Base-by-base conservation (phyloP, 2,888 invertebrate genomes). In the Orchesella flavescens region DNA sequence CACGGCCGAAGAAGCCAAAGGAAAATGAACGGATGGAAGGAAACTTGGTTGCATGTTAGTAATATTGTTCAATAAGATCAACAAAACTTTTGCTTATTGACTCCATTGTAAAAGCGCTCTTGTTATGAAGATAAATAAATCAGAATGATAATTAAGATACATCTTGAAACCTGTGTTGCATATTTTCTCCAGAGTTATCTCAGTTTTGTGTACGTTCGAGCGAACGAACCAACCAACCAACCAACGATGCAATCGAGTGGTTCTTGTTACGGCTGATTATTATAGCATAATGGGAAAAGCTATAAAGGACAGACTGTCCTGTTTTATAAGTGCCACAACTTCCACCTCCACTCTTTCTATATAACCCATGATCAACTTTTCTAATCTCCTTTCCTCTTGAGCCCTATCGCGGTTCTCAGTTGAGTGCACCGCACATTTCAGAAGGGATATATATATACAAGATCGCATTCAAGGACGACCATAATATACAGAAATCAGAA, bases 131-230 rank as follows among this genome's bases (percentile, higher is more conserved):
- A 43, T 55, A 57, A 76, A 69, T 69, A 77, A 77, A 77, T 77
- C 77, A 77, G 69, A 57, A 69, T 77, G 59, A 69, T 69, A 77
- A 69, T 76, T 77, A 77, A 77, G 77, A 77, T 77, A 77, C 77
- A 77, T 77, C 66, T 66, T 63, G 75, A 76, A 76, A 76, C 75
- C 66, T 66, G 69, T 24, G 17, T 69, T 44, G 76, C 43, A 66
- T 76, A 34, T 34, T 34, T 7, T 34, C 34, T 59, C 21, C 19
- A 12, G 19, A 59, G 59, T 17, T 59, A 19, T 12, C 19, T 63
- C 24, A 34, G 34, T 34, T 34, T 2, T 34, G 7, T 7, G 34
- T 34, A 34, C 34, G 34, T n/a, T n/a, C n/a, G n/a, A n/a, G n/a
- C n/a, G n/a, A n/a, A n/a, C n/a, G n/a, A n/a, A n/a, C n/a, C n/a